A percentile compares a stretch with the other conserved stretches of the same genome.
These are phyloP conservation scores for Triops longicaudatus DNA, from an alignment of 1,140 invertebrate species.

Conservation along the genomic window DNA sequence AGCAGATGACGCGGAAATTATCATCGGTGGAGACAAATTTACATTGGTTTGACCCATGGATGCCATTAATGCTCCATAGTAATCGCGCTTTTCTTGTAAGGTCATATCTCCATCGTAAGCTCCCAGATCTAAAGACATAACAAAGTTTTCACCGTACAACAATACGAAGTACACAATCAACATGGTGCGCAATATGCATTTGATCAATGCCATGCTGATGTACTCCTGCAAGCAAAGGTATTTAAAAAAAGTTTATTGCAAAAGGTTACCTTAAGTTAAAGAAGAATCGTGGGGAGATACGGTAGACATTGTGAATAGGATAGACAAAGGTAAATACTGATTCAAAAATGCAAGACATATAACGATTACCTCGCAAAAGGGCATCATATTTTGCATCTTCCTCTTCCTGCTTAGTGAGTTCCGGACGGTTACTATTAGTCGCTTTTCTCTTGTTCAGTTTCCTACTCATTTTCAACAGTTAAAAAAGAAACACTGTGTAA, in stretches of 20 bases:
- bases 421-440: background rate
- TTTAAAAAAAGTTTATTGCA: no score
- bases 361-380: background rate
- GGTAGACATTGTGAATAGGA: no score
- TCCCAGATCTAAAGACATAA: background rate
- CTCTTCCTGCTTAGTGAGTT: background rate
- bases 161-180: no score
- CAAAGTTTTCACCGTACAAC: no score
- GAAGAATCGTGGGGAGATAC: no score
- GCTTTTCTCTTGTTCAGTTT: background rate
- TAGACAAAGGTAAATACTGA: background rate
- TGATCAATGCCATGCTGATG: no score
- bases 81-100: background rate
- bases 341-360: no score
- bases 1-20: no score
- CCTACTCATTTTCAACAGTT: background rate
- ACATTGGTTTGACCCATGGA: background rate
- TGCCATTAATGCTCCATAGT: background rate
- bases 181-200: no score
- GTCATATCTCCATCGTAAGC: background rate
- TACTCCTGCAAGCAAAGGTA: no score
- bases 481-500: background rate
- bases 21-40: background rate
- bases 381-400: background rate
- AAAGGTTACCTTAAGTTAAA: no score